Evolutionary conservation across 2,113 vertebrate genomes (phyloP).

Genomic region (Myotis davidii): DNA sequence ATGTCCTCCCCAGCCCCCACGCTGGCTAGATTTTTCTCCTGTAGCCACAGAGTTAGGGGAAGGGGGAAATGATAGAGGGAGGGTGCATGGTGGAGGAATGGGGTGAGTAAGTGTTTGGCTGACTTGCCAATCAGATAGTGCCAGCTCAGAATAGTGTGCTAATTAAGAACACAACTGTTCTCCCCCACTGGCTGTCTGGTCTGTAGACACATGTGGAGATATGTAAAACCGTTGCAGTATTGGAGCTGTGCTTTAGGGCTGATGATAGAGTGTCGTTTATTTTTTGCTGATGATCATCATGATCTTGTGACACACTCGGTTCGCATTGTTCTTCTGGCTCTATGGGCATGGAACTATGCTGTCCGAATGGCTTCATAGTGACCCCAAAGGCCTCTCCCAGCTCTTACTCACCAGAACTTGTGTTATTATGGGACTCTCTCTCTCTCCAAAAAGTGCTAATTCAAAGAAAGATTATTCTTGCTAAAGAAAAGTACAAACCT

Average conservation of each 20-base stretch:
- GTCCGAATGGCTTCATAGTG: neutral
- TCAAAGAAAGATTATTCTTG: neutral
- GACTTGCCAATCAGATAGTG: conserved; percentile 37
- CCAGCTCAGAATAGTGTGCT: conserved; percentile 33
- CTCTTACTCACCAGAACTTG: conserved; percentile 28
- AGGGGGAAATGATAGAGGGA: neutral
- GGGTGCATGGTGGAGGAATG: neutral
- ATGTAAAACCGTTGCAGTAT: neutral
- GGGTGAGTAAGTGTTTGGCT: neutral
- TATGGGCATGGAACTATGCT: neutral
- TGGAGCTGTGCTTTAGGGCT: conserved; percentile 14
- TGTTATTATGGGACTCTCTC: neutral
- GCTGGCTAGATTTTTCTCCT: conserved; percentile 21
- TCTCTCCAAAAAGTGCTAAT: neutral
- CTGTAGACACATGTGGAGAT: conserved; percentile 32
- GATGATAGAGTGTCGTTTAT: neutral
- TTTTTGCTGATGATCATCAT: conserved; percentile 7
- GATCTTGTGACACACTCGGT: neutral
- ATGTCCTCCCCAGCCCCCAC: neutral
- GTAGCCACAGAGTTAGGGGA: conserved; percentile 16
- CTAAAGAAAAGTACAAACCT: conserved; percentile 18
- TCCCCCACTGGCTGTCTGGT: neutral
- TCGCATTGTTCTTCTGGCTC: neutral
- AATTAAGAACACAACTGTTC: conserved; percentile 42
- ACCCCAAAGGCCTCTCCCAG: neutral